A percentile compares a stretch with the other conserved stretches of the same genome.
Evolutionary conservation across 2,888 invertebrate species (phyloP).

Genomic region (Octonoba sinensis): DNA sequence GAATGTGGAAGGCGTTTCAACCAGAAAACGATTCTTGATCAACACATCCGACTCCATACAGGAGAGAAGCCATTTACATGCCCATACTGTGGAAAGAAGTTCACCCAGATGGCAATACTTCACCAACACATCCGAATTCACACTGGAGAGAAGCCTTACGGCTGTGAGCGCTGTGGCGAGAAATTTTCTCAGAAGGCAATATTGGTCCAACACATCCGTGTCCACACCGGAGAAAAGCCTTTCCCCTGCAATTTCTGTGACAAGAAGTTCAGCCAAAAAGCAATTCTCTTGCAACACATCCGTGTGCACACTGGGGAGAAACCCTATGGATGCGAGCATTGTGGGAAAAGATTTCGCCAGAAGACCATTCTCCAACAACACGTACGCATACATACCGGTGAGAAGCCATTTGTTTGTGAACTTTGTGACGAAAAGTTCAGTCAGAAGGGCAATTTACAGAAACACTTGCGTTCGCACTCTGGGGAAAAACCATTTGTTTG

Average conservation of each 20-base stretch:
- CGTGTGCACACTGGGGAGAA: slow-evolving; percentile 57
- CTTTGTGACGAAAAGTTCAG: slow-evolving; percentile 58
- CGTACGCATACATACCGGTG: slow-evolving; percentile 59
- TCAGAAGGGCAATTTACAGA: slow-evolving; percentile 55
- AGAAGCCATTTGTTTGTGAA: slow-evolving; percentile 58
- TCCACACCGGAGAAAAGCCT: slow-evolving; percentile 61
- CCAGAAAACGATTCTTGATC: slow-evolving; percentile 57
- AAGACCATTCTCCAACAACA: slow-evolving; percentile 57
- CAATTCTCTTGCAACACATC: slow-evolving; percentile 51
- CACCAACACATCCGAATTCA: slow-evolving; percentile 68
- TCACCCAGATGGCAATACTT: slow-evolving; percentile 56
- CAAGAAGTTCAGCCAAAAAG: slow-evolving; percentile 60
- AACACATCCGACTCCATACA: slow-evolving; percentile 51
- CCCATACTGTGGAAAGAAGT: slow-evolving; percentile 57
- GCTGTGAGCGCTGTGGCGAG: slow-evolving; percentile 68
- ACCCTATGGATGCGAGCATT: slow-evolving; percentile 54
- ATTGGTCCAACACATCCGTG: slow-evolving; percentile 52
- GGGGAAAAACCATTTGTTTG: slow-evolving; percentile 61
- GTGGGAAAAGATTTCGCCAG: slow-evolving; percentile 54
- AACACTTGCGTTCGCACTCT: slow-evolving; percentile 55
- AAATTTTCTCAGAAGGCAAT: slow-evolving; percentile 59
- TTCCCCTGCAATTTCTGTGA: slow-evolving; percentile 57
- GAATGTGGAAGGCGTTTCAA: slow-evolving; percentile 59
- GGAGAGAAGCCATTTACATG: slow-evolving; percentile 61
- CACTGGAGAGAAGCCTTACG: slow-evolving; percentile 68